Evolutionary conservation across 2,797 vertebrate species (phyloP).

Genomic region (Antennarius maculatus): DNA sequence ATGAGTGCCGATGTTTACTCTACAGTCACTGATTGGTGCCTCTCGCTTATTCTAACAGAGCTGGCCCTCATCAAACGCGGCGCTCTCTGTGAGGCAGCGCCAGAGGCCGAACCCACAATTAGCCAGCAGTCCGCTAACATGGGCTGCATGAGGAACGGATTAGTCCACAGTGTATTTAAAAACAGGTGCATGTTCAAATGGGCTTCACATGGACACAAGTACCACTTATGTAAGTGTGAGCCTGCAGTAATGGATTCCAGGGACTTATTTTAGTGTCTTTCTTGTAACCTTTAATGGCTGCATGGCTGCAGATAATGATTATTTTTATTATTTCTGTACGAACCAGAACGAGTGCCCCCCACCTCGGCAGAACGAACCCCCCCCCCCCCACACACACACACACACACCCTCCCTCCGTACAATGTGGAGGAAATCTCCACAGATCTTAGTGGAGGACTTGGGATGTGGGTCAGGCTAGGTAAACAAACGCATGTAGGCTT

Average conservation of each 20-base stretch:
- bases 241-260: not conserved
- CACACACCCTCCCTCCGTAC: too few species aligned
- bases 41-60: slow-evolving; percentile 49
- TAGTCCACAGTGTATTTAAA: slow-evolving; percentile 51
- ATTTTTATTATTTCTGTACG: not conserved
- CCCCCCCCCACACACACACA: too few species aligned
- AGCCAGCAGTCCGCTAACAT: slow-evolving; percentile 42
- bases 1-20: slow-evolving; percentile 58
- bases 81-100: slow-evolving; percentile 44
- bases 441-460: too few species aligned
- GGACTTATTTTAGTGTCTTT: too few species aligned
- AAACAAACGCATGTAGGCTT: too few species aligned
- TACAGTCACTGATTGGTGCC: slow-evolving; percentile 46
- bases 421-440: too few species aligned
- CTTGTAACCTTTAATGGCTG: too few species aligned
- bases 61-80: slow-evolving; percentile 54
- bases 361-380: too few species aligned
- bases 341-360: too few species aligned
- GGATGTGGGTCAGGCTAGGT: too few species aligned
- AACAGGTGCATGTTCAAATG: slow-evolving; percentile 63
- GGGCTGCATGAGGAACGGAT: slow-evolving; percentile 56
- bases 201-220: slow-evolving; percentile 22
- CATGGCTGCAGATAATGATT: not conserved
- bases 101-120: slow-evolving; percentile 58
- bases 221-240: slow-evolving; percentile 19